Evolutionary conservation across 1,140 invertebrate genomes (phyloP).

Genomic region (Zaprionus camerounensis): DNA sequence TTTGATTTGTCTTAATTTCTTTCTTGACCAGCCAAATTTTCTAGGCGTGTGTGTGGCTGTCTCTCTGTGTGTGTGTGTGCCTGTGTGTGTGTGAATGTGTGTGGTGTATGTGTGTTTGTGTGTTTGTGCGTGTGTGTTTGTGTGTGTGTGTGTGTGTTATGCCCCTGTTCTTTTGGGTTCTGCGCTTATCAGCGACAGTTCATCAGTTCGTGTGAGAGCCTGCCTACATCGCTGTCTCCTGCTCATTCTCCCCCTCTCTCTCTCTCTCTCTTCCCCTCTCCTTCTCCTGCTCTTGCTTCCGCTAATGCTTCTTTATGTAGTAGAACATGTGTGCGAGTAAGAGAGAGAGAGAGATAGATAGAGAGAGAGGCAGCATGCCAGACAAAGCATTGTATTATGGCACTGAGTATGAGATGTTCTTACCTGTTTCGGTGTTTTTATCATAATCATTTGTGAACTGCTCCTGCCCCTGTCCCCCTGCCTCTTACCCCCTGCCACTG

Average conservation of each 20-base stretch:
- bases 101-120: background rate
- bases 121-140: background rate
- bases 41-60: conserved; percentile 7
- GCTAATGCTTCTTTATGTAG: conserved; percentile 41
- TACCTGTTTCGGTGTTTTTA: conserved; percentile 68
- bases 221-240: conserved; percentile 22
- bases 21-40: conserved; percentile 53
- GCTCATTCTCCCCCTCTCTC: background rate
- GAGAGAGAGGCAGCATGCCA: background rate
- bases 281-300: conserved; percentile 3
- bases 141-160: conserved; percentile 18
- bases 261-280: too few species aligned
- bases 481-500: background rate
- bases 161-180: conserved; percentile 6
- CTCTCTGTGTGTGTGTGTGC: background rate
- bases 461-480: background rate
- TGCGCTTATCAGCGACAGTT: conserved; percentile 56
- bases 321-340: conserved; percentile 11
- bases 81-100: background rate
- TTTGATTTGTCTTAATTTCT: conserved; percentile 79
- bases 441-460: conserved; percentile 73
- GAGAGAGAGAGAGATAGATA: conserved; percentile 22
- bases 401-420: conserved; percentile 52
- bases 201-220: conserved; percentile 56
- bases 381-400: conserved; percentile 1